Evolutionary conservation across 92 coral and sea anemone genomes (phyloP).

Genomic region (Bergia puertoricense): DNA sequence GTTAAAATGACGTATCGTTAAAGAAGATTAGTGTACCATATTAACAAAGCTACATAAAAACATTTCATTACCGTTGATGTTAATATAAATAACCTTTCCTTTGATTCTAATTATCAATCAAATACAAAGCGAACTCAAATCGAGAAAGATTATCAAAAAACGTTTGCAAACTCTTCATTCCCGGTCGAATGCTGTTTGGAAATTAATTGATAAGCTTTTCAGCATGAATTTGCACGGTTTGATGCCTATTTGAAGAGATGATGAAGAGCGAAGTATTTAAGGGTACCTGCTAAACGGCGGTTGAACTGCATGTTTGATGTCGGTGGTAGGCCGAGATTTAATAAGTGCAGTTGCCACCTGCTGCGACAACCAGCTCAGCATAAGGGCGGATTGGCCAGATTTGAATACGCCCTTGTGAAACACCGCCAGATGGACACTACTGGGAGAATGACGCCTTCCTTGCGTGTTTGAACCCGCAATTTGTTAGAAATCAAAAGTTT

Average conservation of each 20-base stretch:
- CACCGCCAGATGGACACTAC: neutral
- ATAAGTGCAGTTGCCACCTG: slow-evolving; percentile 9
- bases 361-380: neutral
- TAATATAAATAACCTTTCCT: no score
- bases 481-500: neutral
- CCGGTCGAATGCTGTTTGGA: neutral
- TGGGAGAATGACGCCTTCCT: neutral
- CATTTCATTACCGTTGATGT: neutral
- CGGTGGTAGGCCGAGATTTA: slow-evolving; percentile 32
- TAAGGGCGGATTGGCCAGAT: slow-evolving; percentile 14
- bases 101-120: neutral
- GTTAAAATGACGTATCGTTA: no score
- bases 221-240: neutral
- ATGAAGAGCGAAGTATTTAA: neutral
- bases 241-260: slow-evolving; percentile 31
- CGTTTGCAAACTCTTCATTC: no score
- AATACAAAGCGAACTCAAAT: neutral
- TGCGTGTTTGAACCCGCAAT: neutral
- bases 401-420: slow-evolving; percentile 14
- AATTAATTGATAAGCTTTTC: neutral
- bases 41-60: no score
- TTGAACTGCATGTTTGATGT: neutral
- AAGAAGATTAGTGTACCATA: neutral
- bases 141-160: neutral
- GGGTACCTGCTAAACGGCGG: slow-evolving; percentile 32